Percentiles rank a stretch among this genome's conserved stretches.
Evolutionary conservation across 2,888 invertebrate species (phyloP).

Genomic region (Colostygia pectinataria): DNA sequence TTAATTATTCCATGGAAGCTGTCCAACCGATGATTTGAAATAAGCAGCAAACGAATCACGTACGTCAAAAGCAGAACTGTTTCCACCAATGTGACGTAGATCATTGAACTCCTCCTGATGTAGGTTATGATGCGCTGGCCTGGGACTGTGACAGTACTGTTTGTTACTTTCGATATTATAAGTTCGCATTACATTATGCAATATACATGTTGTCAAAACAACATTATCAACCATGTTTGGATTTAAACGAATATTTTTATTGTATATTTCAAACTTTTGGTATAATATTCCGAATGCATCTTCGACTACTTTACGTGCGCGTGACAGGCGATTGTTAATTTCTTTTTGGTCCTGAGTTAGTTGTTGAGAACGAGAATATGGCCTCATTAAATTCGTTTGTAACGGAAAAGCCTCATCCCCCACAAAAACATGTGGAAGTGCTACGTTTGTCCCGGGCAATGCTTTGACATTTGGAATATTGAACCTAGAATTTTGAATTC

Average conservation of each 20-base stretch:
- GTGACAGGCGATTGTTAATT: conserved; percentile 20
- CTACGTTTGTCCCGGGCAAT: not conserved
- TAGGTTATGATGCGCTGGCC: too few species aligned
- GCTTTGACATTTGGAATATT: not conserved
- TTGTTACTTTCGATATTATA: conserved; percentile 1
- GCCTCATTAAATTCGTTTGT: conserved; percentile 20
- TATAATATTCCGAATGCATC: conserved; percentile 32
- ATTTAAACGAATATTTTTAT: too few species aligned
- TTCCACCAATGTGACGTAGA: too few species aligned
- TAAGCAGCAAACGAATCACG: too few species aligned
- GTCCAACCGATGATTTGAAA: not conserved
- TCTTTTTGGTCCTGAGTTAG: too few species aligned
- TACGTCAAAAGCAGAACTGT: too few species aligned
- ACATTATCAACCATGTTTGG: not conserved
- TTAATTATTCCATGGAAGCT: too few species aligned
- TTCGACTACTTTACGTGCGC: conserved; percentile 30
- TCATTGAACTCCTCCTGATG: too few species aligned
- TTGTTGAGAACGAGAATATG: too few species aligned
- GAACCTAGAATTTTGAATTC: too few species aligned
- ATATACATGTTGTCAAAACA: conserved; percentile 21
- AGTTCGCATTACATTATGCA: conserved; percentile 26
- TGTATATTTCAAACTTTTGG: conserved; percentile 18
- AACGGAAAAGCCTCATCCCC: conserved; percentile 30
- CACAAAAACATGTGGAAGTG: conserved; percentile 27
- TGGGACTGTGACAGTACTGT: too few species aligned